Evolutionary conservation across 30 jellyfish, hydroid and myxozoan species (phyloP), one percentile per base, ranked within the genome.

Genomic region (Pelagia noctiluca): DNA sequence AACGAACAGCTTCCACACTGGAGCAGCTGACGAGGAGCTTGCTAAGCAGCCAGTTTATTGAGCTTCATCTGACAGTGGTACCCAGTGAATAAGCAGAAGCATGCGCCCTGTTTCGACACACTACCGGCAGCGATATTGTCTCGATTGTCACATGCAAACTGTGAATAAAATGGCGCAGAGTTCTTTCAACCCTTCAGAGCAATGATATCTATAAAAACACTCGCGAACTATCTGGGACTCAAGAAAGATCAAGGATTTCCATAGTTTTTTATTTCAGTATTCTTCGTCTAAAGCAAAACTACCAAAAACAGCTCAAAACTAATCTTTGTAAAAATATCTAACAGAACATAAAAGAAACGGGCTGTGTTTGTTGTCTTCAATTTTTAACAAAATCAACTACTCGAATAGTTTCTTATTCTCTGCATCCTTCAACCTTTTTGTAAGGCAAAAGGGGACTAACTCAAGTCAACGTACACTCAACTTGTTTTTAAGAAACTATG

Each of bases 131-230:
- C 92, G 50, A 68, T 71, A 5, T 82, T 76, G 53, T 28, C n/a
- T n/a, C n/a, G n/a, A 64, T 57, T 82, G 92, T 66, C 92, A 82
- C 92, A 82, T 82, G 92, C 85, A 18, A 69, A 82, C 71, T 82
- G 50, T 80, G 88, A 78, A 61, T 16, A 67, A 50, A 81, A 67
- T 66, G 91, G 91, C 83, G 77, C 22, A 50, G 71, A 35, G 22
- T 38, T 79, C 25, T 32, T 66, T 1, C 76, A 22, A 53, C 61
- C 38, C 82, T 22, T 47, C 36, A 64, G 37, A 36, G 46, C 65
- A 19, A 10, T 29, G 63, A 67, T 31, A 52, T 52, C 25, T 52
- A 1, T n/a, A 3, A n/a, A 28, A 12, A n/a, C 4, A 31, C 28
- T 52, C n/a, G 25, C n/a, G 25, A 7, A 10, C 25, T 50, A 68